phyloP scores from a whole-genome alignment of 2,797 vertebrate species.

The Myiotriccus ornatus region DNA sequence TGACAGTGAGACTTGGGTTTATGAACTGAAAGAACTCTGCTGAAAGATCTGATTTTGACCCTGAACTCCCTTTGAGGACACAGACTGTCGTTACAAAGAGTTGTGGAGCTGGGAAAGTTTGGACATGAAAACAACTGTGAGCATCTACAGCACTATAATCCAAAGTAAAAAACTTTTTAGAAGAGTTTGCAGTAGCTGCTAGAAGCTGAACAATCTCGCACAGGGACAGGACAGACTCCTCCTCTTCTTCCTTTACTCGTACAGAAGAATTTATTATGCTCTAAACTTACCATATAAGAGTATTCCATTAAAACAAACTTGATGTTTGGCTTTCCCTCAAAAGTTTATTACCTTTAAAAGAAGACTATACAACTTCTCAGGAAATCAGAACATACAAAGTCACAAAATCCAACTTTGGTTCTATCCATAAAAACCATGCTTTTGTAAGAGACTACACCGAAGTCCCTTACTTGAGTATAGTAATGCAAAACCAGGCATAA shows the following conservation, averaged over 20 bases:
- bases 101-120: background rate
- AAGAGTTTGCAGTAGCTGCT: background rate
- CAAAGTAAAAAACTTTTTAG: background rate
- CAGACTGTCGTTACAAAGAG: background rate
- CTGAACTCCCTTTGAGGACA: background rate
- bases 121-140: background rate
- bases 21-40: background rate
- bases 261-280: background rate
- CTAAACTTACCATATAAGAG: background rate
- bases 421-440: background rate
- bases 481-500: background rate
- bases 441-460: background rate
- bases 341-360: background rate
- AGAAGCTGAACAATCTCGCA: background rate
- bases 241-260: background rate
- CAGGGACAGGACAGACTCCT: background rate
- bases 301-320: background rate
- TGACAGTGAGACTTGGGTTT: background rate
- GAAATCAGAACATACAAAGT: background rate
- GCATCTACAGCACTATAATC: background rate
- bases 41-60: background rate
- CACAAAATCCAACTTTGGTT: background rate
- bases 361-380: background rate
- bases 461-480: background rate
- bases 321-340: background rate